phyloP scores from a whole-genome alignment of 2,888 invertebrate species.

The Tenthredo notha region DNA sequence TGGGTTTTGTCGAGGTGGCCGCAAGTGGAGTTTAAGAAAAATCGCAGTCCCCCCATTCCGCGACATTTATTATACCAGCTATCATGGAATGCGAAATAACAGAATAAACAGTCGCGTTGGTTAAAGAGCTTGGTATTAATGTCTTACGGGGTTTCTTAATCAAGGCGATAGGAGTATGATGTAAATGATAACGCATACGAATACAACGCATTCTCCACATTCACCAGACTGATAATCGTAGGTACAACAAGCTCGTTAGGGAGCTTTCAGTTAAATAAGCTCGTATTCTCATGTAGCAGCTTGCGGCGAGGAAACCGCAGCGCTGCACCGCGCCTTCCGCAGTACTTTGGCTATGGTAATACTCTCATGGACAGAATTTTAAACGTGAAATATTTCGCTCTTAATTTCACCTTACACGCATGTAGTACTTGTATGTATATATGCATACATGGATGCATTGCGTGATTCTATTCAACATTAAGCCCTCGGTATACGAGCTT shows the following conservation, averaged over 20 bases:
- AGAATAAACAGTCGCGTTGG: neutral
- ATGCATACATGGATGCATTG: neutral
- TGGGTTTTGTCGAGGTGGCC: slow-evolving; percentile 66
- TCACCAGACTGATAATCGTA: slow-evolving; percentile 72
- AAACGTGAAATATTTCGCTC: neutral
- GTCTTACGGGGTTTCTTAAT: slow-evolving; percentile 9
- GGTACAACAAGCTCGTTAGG: slow-evolving; percentile 76
- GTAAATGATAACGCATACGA: neutral
- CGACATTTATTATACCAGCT: neutral
- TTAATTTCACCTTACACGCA: neutral
- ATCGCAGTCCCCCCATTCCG: neutral
- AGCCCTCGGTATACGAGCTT: neutral
- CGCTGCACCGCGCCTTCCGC: slow-evolving; percentile 66
- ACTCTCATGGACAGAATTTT: slow-evolving; percentile 13
- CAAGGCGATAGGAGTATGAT: neutral
- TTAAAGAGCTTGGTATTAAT: neutral
- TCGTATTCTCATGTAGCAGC: slow-evolving; percentile 69
- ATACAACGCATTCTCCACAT: neutral
- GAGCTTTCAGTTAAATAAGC: slow-evolving; percentile 65
- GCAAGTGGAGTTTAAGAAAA: slow-evolving; percentile 11
- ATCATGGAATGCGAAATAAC: neutral
- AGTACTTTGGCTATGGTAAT: slow-evolving; percentile 25
- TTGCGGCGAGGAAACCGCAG: slow-evolving; percentile 76
- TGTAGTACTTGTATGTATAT: neutral
- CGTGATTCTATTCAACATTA: neutral